These are phyloP conservation scores for Agrochola macilenta DNA, from an alignment of 2,888 invertebrate genomes.

Conservation along the genomic window DNA sequence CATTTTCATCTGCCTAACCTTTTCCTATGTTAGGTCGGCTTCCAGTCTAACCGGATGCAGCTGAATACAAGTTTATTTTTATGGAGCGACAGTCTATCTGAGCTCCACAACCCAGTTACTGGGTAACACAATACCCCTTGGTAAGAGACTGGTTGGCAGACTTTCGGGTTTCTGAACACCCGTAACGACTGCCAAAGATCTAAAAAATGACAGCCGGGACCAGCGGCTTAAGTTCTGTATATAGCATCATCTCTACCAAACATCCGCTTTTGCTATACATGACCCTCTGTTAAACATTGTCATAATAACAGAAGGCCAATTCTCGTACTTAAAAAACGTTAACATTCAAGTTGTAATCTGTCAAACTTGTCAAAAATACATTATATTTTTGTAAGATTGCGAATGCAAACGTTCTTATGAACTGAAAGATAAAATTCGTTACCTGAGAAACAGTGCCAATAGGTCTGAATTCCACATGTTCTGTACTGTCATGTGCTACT, in stretches of 20 bases:
- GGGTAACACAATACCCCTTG: background rate
- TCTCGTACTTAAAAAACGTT: too few species aligned
- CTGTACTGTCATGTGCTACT: conserved; percentile 77
- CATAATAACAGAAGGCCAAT: background rate
- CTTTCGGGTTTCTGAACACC: background rate
- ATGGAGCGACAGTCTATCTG: background rate
- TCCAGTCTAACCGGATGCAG: background rate
- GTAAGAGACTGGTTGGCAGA: background rate
- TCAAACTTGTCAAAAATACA: too few species aligned
- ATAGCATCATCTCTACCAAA: background rate
- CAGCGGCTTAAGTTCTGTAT: background rate
- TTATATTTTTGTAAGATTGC: too few species aligned
- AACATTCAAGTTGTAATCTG: too few species aligned
- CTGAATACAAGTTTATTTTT: background rate
- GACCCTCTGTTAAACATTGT: background rate
- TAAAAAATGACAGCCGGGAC: background rate
- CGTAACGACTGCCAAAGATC: background rate
- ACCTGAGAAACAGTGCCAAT: conserved; percentile 90
- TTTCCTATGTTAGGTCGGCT: background rate
- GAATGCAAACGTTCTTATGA: background rate
- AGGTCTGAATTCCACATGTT: conserved; percentile 86
- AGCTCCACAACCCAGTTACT: background rate
- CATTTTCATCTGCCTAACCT: background rate
- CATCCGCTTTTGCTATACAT: background rate
- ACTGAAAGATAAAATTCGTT: conserved; percentile 17